phyloP scores from a whole-genome alignment of 2,888 invertebrate genomes.

The Drosophila pseudotakahashii region DNA sequence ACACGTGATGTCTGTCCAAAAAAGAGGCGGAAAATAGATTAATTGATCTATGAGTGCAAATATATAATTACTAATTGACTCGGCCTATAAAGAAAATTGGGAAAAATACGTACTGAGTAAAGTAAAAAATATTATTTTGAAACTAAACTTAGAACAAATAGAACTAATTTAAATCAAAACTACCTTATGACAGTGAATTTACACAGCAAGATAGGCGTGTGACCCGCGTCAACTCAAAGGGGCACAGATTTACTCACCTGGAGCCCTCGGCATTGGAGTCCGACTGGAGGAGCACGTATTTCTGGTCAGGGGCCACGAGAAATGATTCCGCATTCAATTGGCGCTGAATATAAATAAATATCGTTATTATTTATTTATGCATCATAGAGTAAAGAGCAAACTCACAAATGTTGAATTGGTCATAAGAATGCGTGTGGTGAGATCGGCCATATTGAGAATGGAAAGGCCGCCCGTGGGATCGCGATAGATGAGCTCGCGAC shows the following conservation, averaged over 20 bases:
- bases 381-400: slow-evolving; percentile 62
- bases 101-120: no score
- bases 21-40: no score
- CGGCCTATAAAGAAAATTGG: no score
- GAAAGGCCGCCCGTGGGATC: slow-evolving; percentile 92
- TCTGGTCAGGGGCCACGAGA: slow-evolving; percentile 91
- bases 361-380: no score
- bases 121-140: no score
- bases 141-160: no score
- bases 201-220: no score
- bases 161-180: no score
- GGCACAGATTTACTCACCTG: slow-evolving; percentile 44
- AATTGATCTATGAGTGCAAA: no score
- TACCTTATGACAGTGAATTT: no score
- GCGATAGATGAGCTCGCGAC: slow-evolving; percentile 90
- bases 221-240: no score
- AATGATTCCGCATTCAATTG: slow-evolving; percentile 91
- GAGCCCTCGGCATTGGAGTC: slow-evolving; percentile 85
- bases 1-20: slow-evolving; percentile 81
- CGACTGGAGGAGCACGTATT: slow-evolving; percentile 90
- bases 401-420: slow-evolving; percentile 93
- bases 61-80: no score
- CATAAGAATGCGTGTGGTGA: slow-evolving; percentile 90
- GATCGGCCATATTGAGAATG: slow-evolving; percentile 90
- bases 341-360: slow-evolving; percentile 86